Percentiles rank a stretch among this genome's conserved stretches.
phyloP scores from a whole-genome alignment of 2,113 vertebrate species.

The Siniperca knerii region DNA sequence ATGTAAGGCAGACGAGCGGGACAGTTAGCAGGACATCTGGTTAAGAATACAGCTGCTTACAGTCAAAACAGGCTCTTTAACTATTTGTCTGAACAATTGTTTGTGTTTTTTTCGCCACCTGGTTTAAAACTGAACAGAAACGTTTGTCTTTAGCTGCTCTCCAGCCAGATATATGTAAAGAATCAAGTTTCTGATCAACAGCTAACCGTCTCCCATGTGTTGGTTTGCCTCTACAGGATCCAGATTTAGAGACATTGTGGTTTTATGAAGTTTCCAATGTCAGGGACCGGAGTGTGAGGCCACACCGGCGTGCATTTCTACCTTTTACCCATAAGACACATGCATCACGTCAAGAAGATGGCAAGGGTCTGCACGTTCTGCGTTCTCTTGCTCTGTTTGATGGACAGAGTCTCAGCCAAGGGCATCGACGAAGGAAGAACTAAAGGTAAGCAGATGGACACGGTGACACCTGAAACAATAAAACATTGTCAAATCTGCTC shows the following conservation, averaged over 20 bases:
- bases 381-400: slow-evolving; percentile 71
- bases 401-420: slow-evolving; percentile 47
- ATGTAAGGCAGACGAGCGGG: slow-evolving; percentile 56
- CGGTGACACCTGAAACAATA: not conserved
- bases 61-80: slow-evolving; percentile 48
- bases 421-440: slow-evolving; percentile 47
- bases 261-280: slow-evolving; percentile 71
- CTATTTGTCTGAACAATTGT: slow-evolving; percentile 31
- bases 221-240: slow-evolving; percentile 60
- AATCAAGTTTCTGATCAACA: slow-evolving; percentile 51
- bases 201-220: slow-evolving; percentile 56
- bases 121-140: slow-evolving; percentile 25
- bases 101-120: slow-evolving; percentile 47
- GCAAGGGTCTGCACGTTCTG: slow-evolving; percentile 66
- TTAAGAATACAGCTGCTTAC: slow-evolving; percentile 64
- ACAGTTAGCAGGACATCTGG: slow-evolving; percentile 69
- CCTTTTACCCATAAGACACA: slow-evolving; percentile 34
- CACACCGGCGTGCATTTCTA: slow-evolving; percentile 1
- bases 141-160: slow-evolving; percentile 34
- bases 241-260: slow-evolving; percentile 52
- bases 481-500: not conserved
- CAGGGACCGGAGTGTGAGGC: slow-evolving; percentile 71
- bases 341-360: slow-evolving; percentile 70
- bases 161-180: not conserved
- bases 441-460: slow-evolving; percentile 71